Evolutionary conservation across 2,888 invertebrate species (phyloP), one percentile per base, ranked within the genome.

Genomic region (Nomada ferruginata): DNA sequence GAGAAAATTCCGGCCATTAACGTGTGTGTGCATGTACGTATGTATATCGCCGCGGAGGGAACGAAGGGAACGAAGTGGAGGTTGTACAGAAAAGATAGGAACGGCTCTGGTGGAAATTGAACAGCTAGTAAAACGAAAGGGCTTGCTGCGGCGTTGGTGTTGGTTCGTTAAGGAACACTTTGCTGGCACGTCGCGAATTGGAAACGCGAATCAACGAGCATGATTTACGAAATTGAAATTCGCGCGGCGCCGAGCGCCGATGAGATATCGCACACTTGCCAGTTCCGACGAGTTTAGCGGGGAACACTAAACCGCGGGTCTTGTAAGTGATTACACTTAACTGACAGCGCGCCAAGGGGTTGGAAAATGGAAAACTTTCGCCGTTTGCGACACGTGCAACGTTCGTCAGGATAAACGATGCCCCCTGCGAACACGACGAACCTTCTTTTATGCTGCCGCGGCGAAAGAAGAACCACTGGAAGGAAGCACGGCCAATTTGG

Each of bases 381-480:
- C 0, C 50, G 61, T 63, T 50, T 9, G 20, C 57, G 29, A 15
- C 13, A 53, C 66, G 55, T 68, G 50, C 42, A 59, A 20, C 61
- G n/a, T 66, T 61, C 61, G 66, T 26, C 11, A 20, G 36, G 2
- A 10, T n/a, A 29, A 42, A 68, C 36, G 60, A 68, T 79, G 73
- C 53, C 36, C 66, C 52, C 10, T 23, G 20, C 20, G 29, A 75
- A 68, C 53, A 29, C 42, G 26, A 26, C 26, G 26, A 26, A 26
- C 26, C 26, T 26, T 26, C 26, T 26, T 26, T 26, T 26, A 26
- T 26, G 26, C 26, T 59, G 44, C 2, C 55, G 50, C 29, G 68
- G 50, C 9, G 36, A 36, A 7, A 7, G 36, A 7, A 7, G 36
- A 36, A 36, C 36, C 36, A 7, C 36, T 36, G 36, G 7, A 9